Conservation (phyloP, 2,888 invertebrate species). For the Lamellibrachia satsuma region DNA sequence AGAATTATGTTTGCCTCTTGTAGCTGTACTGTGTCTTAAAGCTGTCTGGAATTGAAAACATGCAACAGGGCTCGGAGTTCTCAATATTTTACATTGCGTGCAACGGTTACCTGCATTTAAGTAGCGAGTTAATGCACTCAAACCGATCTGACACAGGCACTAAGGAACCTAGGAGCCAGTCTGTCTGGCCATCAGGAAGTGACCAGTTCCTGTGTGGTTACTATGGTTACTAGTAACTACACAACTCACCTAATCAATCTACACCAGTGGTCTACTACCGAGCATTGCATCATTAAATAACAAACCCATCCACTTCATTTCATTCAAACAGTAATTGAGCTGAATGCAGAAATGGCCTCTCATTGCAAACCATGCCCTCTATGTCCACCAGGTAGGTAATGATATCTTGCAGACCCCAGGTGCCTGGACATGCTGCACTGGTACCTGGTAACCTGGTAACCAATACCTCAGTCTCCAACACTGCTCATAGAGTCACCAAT, state of each 20-base stretch:
- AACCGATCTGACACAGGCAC: background rate
- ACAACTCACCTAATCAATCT: background rate
- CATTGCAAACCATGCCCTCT: background rate
- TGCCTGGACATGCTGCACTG: background rate
- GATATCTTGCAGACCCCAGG: background rate
- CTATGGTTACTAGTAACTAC: background rate
- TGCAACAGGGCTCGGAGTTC: too few species aligned
- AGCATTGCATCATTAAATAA: background rate
- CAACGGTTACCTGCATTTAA: too few species aligned
- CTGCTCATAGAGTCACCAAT: background rate
- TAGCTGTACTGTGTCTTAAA: too few species aligned
- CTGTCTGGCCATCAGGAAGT: background rate
- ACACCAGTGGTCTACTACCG: background rate
- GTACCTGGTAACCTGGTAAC: background rate
- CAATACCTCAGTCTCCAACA: background rate
- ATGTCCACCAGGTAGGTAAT: background rate
- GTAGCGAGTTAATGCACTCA: background rate
- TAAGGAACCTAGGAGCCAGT: background rate
- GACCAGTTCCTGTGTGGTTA: background rate
- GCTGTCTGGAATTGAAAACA: too few species aligned
- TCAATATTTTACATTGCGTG: too few species aligned
- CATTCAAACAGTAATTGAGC: background rate
- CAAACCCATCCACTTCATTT: background rate
- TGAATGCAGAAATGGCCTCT: background rate
- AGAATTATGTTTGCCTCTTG: too few species aligned